A percentile compares a stretch with the other conserved stretches of the same genome.
Conservation (phyloP, 2,888 invertebrate genomes). For the Drosophila testacea region DNA sequence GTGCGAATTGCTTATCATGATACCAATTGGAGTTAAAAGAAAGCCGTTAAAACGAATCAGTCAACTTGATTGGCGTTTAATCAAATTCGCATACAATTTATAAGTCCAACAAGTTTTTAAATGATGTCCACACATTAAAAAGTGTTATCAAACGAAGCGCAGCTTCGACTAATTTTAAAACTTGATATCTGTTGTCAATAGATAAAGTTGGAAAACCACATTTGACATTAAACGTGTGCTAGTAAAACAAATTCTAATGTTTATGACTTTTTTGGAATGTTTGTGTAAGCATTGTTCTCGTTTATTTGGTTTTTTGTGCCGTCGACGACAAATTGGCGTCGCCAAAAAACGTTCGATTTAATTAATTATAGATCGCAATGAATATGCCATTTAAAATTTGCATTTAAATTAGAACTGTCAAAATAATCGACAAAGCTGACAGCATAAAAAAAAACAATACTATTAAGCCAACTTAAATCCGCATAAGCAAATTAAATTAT, state of each 20-base stretch:
- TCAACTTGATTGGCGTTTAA: slow-evolving; percentile 46
- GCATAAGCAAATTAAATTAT: slow-evolving; percentile 35
- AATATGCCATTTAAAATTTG: slow-evolving; percentile 67
- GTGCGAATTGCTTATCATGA: slow-evolving; percentile 46
- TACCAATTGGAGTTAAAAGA: slow-evolving; percentile 50
- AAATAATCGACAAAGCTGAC: slow-evolving; percentile 43
- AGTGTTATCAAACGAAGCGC: slow-evolving; percentile 51
- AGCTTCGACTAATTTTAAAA: slow-evolving; percentile 38
- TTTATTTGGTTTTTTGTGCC: slow-evolving; percentile 48
- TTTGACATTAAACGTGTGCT: slow-evolving; percentile 38
- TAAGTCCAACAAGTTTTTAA: slow-evolving; percentile 51
- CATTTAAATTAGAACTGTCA: slow-evolving; percentile 77
- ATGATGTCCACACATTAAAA: slow-evolving; percentile 16
- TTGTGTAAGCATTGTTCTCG: slow-evolving; percentile 43
- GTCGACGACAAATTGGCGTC: slow-evolving; percentile 60
- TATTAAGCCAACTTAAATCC: slow-evolving; percentile 30
- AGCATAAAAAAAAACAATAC: slow-evolving; percentile 34
- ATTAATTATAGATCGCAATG: slow-evolving; percentile 69
- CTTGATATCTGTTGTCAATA: slow-evolving; percentile 48
- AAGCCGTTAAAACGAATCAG: slow-evolving; percentile 67
- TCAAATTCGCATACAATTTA: slow-evolving; percentile 34
- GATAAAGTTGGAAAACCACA: slow-evolving; percentile 55
- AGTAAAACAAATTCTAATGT: slow-evolving; percentile 40
- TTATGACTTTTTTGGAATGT: slow-evolving; percentile 55
- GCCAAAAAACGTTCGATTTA: slow-evolving; percentile 45